Evolutionary conservation across 2,797 vertebrate genomes (phyloP), one percentile per base, ranked within the genome.

Genomic region (Mormyrus proboscirostris): DNA sequence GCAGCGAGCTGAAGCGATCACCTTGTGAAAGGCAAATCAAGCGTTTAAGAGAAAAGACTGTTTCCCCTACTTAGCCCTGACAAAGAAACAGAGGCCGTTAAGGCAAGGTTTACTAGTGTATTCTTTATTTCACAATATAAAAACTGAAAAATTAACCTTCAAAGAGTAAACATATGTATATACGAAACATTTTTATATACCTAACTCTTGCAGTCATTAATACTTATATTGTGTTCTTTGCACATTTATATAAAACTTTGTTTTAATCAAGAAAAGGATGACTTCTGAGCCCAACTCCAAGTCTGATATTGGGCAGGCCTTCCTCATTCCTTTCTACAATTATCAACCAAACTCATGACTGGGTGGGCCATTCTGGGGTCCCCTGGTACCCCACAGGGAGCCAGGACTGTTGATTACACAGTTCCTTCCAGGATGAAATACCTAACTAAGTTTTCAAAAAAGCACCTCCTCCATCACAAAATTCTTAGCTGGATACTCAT

Each of bases 91-190:
- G 25, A 79, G 4, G 33, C 6, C n/a, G 19, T 44, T 2, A 38
- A 79, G n/a, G 2, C 16, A 53, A 47, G 9, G 6, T 59, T 55
- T 16, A 44, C 8, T 22, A 59, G 0, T 50, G 29, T 38, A 69
- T 50, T 19, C 3, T 65, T 51, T 69, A 82, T 89, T 89, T 41
- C 14, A 76, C 33, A 83, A 41, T 84, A 87, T 19, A 87, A 79
- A 47, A 73, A 88, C 53, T 89, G 47, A 87, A n/a, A 79, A 82
- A 86, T 41, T 88, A 62, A 88, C 50, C 47, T 47, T 90, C 87
- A 65, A 38, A 76, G 79, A 76, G 16, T n/a, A 59, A 16, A 76
- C 10, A 82, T 38, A n/a, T 2, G 12, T 86, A 55, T 38, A 14
- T 25, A 76, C 2, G 7, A 7, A 0, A 49, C 69, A 4, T 5